Conservation (phyloP, 2,113 vertebrate genomes). For the Otocyon megalotis region DNA sequence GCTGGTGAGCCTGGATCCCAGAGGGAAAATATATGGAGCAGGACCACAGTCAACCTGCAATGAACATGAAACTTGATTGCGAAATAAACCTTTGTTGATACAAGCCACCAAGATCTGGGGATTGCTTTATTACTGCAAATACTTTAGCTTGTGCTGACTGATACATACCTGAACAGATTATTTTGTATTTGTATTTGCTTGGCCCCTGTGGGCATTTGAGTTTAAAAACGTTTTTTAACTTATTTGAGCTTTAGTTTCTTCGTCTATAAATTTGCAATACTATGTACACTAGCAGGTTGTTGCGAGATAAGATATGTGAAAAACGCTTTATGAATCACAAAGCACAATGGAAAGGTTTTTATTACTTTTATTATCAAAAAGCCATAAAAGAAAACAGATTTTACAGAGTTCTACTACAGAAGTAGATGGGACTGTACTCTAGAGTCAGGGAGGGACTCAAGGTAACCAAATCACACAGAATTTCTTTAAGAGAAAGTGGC, state of each 20-base stretch:
- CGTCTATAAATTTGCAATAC: not conserved
- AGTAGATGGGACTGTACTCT: not conserved
- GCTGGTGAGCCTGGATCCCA: not conserved
- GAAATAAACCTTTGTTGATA: not conserved
- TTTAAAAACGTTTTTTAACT: not conserved
- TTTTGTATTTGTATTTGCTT: not conserved
- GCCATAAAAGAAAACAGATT: constrained; percentile 20
- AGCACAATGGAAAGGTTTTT: constrained; percentile 26
- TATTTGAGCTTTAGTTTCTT: not conserved
- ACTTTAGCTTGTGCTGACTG: not conserved
- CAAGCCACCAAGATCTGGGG: not conserved
- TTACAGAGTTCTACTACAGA: not conserved
- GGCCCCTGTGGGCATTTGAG: not conserved
- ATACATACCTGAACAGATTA: not conserved
- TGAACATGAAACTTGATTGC: not conserved
- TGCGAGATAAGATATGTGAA: constrained; percentile 19
- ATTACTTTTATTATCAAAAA: constrained; percentile 17
- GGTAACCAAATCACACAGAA: not conserved
- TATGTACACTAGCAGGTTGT: not conserved
- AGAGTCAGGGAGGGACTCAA: not conserved
- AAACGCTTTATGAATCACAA: not conserved
- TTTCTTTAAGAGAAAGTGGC: not conserved
- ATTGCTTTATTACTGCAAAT: not conserved
- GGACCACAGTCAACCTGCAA: not conserved
- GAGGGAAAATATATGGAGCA: not conserved